Conservation (phyloP, 1,140 invertebrate species). For the Maconellicoccus hirsutus region DNA sequence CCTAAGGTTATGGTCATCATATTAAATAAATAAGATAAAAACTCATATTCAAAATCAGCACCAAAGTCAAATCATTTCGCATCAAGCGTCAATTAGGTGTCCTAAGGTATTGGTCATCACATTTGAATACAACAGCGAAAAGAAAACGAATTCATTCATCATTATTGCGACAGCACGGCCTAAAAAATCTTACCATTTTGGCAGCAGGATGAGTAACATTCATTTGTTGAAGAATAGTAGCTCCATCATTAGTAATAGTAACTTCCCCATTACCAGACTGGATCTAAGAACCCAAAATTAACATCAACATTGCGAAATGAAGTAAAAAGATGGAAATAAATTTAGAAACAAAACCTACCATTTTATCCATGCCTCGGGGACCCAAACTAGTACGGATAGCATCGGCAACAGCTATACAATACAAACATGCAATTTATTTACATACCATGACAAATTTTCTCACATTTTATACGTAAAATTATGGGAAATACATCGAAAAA, state of each 20-base stretch:
- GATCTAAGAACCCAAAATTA: slow-evolving; percentile 51
- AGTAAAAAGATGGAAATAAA: slow-evolving; percentile 7
- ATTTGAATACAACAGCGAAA: too few species aligned
- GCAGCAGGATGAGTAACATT: slow-evolving; percentile 97
- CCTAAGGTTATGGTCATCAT: neutral
- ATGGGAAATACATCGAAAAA: neutral
- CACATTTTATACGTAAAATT: neutral
- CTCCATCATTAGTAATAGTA: slow-evolving; percentile 99
- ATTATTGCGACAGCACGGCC: too few species aligned
- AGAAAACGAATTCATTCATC: too few species aligned
- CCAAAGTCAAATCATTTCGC: neutral
- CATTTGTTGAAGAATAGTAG: slow-evolving; percentile 98
- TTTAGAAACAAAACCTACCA: slow-evolving; percentile 51
- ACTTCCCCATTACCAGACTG: slow-evolving; percentile 95
- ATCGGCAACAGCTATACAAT: slow-evolving; percentile 85
- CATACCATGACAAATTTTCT: neutral
- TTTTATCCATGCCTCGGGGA: slow-evolving; percentile 99
- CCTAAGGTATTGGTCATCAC: neutral
- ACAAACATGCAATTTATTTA: neutral
- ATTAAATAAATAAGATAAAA: too few species aligned
- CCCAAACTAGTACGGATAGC: slow-evolving; percentile 96
- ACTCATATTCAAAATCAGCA: neutral
- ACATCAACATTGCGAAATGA: neutral
- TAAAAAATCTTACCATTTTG: slow-evolving; percentile 85
- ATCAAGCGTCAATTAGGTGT: neutral